phyloP scores from a whole-genome alignment of 2,113 vertebrate species.

The Marcusenius ussheri region DNA sequence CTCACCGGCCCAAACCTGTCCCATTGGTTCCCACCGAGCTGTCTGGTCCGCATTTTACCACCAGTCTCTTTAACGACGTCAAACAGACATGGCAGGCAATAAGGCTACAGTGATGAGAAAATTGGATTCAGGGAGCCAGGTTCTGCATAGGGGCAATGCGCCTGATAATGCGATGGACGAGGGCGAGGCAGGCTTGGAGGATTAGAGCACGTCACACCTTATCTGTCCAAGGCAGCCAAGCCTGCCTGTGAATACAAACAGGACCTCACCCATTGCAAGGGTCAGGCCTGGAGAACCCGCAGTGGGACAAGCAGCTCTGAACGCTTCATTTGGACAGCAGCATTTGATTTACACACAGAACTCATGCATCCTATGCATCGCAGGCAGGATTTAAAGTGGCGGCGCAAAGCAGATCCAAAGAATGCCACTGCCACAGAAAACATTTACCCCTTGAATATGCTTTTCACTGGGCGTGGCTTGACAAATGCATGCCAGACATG shows the following conservation, averaged over 20 bases:
- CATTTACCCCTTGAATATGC: neutral
- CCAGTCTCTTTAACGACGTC: neutral
- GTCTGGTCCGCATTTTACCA: neutral
- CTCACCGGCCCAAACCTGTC: neutral
- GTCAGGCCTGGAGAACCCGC: neutral
- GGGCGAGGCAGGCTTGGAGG: neutral
- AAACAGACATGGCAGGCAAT: neutral
- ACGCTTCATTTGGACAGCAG: neutral
- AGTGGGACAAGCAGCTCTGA: neutral
- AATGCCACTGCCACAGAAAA: neutral
- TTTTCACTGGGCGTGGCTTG: neutral
- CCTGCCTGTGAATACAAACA: neutral
- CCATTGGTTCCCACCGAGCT: neutral
- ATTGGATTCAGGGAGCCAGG: neutral
- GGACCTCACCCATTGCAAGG: neutral
- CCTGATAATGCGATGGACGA: neutral
- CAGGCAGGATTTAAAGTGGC: neutral
- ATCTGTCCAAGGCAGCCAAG: neutral
- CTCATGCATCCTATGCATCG: neutral
- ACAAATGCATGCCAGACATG: neutral
- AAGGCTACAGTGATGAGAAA: neutral
- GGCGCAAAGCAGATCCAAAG: neutral
- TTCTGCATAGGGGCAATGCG: neutral
- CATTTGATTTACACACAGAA: neutral
- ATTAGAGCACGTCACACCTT: neutral